Evolutionary conservation across 37 sponge, comb jelly and placozoan species (phyloP).

Genomic region (Corticium candelabrum): DNA sequence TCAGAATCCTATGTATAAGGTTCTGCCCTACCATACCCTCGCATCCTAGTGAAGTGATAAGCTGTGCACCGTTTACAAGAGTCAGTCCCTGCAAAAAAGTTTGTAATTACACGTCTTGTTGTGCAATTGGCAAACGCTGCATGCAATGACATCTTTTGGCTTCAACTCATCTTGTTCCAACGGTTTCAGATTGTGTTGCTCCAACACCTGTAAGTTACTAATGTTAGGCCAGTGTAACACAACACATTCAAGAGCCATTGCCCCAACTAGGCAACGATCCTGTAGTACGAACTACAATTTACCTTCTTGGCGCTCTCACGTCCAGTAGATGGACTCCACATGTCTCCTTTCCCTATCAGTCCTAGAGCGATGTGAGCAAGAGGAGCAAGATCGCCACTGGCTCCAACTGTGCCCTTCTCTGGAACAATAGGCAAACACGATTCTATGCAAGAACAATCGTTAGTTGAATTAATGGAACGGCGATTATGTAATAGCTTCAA

Average conservation of each 20-base stretch:
- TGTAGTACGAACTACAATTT: too few species aligned
- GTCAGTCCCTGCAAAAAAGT: conserved; percentile 49
- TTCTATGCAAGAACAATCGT: too few species aligned
- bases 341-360: conserved; percentile 83
- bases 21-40: conserved; percentile 31
- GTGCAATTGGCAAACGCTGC: too few species aligned
- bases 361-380: conserved; percentile 88
- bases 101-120: too few species aligned
- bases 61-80: conserved; percentile 91
- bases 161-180: conserved; percentile 33
- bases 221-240: too few species aligned
- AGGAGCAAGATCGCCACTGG: conserved; percentile 96
- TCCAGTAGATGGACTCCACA: conserved; percentile 93
- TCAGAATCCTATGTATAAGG: too few species aligned
- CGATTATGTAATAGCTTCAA: too few species aligned
- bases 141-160: conserved; percentile 90
- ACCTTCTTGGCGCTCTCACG: conserved; percentile 71
- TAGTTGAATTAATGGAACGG: conserved; percentile 22
- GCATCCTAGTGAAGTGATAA: conserved; percentile 71
- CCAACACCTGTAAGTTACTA: not conserved
- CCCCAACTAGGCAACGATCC: too few species aligned
- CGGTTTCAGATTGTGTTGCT: conserved; percentile 50
- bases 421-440: conserved; percentile 72
- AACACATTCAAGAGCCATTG: too few species aligned
- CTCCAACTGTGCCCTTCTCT: conserved; percentile 92